Percentiles rank a stretch among this genome's conserved stretches.
Conservation (phyloP, 2,797 vertebrate species). For the Gambusia yucatana region DNA sequence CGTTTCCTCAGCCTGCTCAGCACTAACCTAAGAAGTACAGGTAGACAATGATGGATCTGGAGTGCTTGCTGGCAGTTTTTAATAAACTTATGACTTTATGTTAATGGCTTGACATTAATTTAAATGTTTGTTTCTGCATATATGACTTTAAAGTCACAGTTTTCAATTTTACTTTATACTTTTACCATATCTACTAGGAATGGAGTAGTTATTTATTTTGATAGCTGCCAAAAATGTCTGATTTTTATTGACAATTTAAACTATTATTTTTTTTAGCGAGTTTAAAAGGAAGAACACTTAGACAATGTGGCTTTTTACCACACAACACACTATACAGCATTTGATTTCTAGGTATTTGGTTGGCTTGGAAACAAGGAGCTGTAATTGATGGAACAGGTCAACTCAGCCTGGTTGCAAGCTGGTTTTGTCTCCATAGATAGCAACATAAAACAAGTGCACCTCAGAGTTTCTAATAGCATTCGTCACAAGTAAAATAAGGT, state of each 20-base stretch:
- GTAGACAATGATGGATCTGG: conserved; percentile 64
- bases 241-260: neutral
- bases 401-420: conserved; percentile 80
- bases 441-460: conserved; percentile 78
- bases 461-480: conserved; percentile 87
- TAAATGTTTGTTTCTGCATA: conserved; percentile 15
- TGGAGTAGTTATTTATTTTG: neutral
- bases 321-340: neutral
- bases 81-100: conserved; percentile 29
- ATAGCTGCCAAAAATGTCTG: neutral
- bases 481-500: conserved; percentile 87
- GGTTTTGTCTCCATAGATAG: conserved; percentile 86
- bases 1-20: conserved; percentile 75
- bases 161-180: conserved; percentile 47
- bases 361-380: conserved; percentile 79
- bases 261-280: neutral
- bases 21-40: conserved; percentile 59
- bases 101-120: conserved; percentile 24
- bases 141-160: conserved; percentile 40
- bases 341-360: conserved; percentile 27
- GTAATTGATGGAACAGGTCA: conserved; percentile 85
- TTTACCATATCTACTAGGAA: conserved; percentile 8
- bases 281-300: neutral
- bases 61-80: conserved; percentile 13
- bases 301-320: neutral